phyloP scores from a whole-genome alignment of 92 coral and sea anemone genomes.

The Palythoa caribaeorum region DNA sequence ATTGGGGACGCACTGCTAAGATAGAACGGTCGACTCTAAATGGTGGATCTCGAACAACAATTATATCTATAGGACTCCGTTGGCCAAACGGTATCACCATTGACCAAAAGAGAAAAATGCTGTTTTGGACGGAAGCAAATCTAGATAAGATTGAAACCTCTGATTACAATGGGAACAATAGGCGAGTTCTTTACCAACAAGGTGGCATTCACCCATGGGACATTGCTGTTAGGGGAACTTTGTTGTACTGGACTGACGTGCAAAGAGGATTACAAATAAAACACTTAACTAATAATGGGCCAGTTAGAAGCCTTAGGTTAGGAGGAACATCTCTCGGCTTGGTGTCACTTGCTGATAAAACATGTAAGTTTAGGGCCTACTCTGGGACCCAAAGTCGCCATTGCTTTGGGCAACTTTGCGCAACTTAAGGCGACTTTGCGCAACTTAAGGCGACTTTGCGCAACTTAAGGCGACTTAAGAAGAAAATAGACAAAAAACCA shows the following conservation, averaged over 20 bases:
- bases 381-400: no score
- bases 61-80: slow-evolving; percentile 45
- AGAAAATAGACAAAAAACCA: no score
- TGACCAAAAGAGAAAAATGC: slow-evolving; percentile 49
- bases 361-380: no score
- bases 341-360: no score
- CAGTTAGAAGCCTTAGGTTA: no score
- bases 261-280: no score
- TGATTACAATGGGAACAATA: slow-evolving; percentile 51
- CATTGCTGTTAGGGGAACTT: slow-evolving; percentile 33
- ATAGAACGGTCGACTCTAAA: slow-evolving; percentile 61
- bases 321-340: no score
- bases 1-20: slow-evolving; percentile 70
- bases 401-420: no score
- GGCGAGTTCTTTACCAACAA: slow-evolving; percentile 45
- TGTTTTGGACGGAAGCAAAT: slow-evolving; percentile 71
- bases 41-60: slow-evolving; percentile 59
- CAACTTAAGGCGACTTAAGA: no score
- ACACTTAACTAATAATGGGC: no score
- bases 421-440: no score
- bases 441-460: no score
- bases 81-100: slow-evolving; percentile 76
- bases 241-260: slow-evolving; percentile 75
- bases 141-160: slow-evolving; percentile 65
- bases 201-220: slow-evolving; percentile 58